Base-by-base conservation (phyloP, 2,888 invertebrate species). In the Stenoptilia bipunctidactyla region DNA sequence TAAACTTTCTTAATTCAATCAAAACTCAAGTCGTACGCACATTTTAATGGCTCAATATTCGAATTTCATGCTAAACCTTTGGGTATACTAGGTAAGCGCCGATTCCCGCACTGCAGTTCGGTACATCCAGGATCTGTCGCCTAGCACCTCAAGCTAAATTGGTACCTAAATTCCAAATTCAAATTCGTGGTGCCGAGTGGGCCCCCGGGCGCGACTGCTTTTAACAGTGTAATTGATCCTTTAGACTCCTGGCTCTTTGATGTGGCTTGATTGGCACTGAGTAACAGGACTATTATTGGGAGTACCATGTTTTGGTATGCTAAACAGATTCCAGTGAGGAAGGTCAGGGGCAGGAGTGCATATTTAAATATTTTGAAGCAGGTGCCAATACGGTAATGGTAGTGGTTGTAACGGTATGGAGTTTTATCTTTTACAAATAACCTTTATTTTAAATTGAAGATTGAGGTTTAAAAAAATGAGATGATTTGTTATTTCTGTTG, bases 161-260 rank as follows among this genome's bases (percentile, higher is more conserved):
- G 80, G 71, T 73, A 66, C 75, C 75, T 54, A 75, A 75, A 79
- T 79, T 80, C 66, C 72, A 72, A 80, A 82, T 82, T 80, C 77
- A 79, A 84, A 84, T 74, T 58, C 59, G 45, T 12, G 66, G 69
- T 69, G 76, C 77, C 72, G 65, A 58, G 63, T 58, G 70, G 45
- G 60, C 71, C 80, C 73, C 53, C 66, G 53, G 73, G 83, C 76
- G 58, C 41, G 50, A 48, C 52, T 58, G 66, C 66, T 71, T 75
- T 75, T 68, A 70, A 66, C 67, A 61, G 59, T 66, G 68, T 82
- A 77, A 83, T 80, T 77, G 77, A 69, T 72, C 69, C 70, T 69
- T 52, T 59, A 69, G 60, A 65, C 71, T 63, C 61, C 58, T 52
- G 54, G 50, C 48, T 55, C 75, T 82, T 79, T 80, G 77, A 79